phyloP scores from a whole-genome alignment of 2,888 invertebrate species.

The Coenonympha arcania region DNA sequence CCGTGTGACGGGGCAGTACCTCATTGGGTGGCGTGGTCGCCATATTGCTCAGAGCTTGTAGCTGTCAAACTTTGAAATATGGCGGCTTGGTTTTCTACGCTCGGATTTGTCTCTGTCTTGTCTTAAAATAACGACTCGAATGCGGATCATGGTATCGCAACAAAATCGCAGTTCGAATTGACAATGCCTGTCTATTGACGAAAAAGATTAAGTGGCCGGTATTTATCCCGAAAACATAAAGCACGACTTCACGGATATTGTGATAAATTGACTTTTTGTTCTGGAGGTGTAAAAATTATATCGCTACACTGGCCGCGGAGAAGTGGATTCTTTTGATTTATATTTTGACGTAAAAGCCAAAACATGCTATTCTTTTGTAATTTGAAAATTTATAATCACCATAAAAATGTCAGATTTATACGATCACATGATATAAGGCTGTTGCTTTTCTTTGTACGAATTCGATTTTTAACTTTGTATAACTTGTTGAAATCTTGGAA shows the following conservation, averaged over 20 bases:
- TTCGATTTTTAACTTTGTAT: background rate
- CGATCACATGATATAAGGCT: constrained; percentile 14
- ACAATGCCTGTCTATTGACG: constrained; percentile 22
- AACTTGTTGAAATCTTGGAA: too few species aligned
- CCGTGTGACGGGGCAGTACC: constrained; percentile 66
- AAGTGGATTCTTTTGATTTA: constrained; percentile 56
- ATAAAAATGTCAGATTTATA: constrained; percentile 53
- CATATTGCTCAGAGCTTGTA: constrained; percentile 73
- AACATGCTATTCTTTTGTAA: constrained; percentile 58
- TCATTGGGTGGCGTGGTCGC: constrained; percentile 72
- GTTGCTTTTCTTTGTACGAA: constrained; percentile 6
- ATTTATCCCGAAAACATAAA: constrained; percentile 19
- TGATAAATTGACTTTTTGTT: constrained; percentile 53
- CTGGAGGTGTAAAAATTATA: constrained; percentile 58
- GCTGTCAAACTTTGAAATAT: constrained; percentile 74
- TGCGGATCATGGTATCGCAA: constrained; percentile 44
- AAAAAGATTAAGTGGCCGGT: constrained; percentile 27
- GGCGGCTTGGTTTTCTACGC: constrained; percentile 55
- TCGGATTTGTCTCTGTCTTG: constrained; percentile 60
- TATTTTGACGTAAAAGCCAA: constrained; percentile 63
- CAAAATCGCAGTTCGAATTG: constrained; percentile 28
- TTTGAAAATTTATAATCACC: constrained; percentile 52
- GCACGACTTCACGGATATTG: constrained; percentile 45
- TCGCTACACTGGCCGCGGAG: constrained; percentile 40
- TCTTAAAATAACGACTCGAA: constrained; percentile 61